Evolutionary conservation across 2,113 vertebrate genomes (phyloP).

Genomic region (Oreochromis niloticus): DNA sequence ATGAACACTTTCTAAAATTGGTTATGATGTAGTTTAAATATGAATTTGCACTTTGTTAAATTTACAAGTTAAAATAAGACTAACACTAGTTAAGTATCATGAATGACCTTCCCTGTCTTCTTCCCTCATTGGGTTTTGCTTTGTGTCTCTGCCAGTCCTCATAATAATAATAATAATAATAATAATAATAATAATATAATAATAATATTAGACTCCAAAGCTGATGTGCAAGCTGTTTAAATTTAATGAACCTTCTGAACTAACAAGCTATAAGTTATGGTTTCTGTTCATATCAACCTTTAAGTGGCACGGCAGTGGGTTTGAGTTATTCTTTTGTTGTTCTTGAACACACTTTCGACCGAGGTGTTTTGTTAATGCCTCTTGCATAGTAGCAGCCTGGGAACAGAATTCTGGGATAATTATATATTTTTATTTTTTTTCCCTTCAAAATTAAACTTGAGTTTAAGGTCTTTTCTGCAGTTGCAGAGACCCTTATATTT

Average conservation of each 20-base stretch:
- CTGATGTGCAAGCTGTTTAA: constrained; percentile 39
- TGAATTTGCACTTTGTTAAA: constrained; percentile 76
- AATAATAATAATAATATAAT: background rate
- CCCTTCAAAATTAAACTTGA: background rate
- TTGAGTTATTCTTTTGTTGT: constrained; percentile 9
- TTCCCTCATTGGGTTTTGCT: constrained; percentile 32
- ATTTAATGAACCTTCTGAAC: background rate
- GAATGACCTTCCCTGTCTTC: background rate
- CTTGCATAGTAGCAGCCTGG: constrained; percentile 55
- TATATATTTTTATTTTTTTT: too few species aligned
- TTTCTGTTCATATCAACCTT: constrained; percentile 34
- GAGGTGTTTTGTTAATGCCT: constrained; percentile 23
- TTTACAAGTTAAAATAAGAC: constrained; percentile 64
- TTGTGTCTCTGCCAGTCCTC: constrained; percentile 46
- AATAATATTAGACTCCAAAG: constrained; percentile 33
- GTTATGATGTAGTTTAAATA: constrained; percentile 61
- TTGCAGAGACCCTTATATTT: too few species aligned
- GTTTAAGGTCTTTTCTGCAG: background rate
- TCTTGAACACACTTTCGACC: constrained; percentile 2
- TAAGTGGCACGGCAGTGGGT: background rate
- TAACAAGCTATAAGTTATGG: constrained; percentile 1
- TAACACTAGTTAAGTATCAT: constrained; percentile 75
- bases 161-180: background rate
- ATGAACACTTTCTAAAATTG: constrained; percentile 52
- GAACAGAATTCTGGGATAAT: constrained; percentile 39